Evolutionary conservation across 2,888 invertebrate species (phyloP), one percentile per base, ranked within the genome.

Genomic region (Unio delphinus): DNA sequence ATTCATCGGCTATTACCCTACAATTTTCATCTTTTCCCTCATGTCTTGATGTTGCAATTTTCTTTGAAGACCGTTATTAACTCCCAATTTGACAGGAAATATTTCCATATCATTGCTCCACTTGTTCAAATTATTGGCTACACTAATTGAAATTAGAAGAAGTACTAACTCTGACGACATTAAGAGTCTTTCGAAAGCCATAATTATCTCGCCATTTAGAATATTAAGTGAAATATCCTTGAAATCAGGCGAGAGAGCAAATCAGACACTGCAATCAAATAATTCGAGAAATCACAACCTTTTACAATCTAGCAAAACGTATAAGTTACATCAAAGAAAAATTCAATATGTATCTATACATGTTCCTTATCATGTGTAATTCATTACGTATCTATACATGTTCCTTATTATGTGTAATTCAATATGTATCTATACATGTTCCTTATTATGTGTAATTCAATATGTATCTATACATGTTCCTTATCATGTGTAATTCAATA

Each of bases 21-120:
- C 74, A 69, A 77, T 77, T 77, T 74, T 74, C 74, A 72, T 74
- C 74, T 72, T 69, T 67, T 60, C 64, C 70, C 61, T 67, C 73
- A 73, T 75, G 73, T 70, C 57, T 66, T 70, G 75, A 75, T 62
- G 65, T 70, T 65, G 68, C 73, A 73, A 75, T 75, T 67, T 45
- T 45, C 45, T 65, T 67, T 73, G 69, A 70, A 65, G 63, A 65
- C 68, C 61, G 62, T 70, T 70, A 75, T 75, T 75, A 70, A 20
- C 55, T 20, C 55, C 57, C 67, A 75, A 75, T 75, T 70, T 69
- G 75, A 67, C 75, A 75, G 73, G 73, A 73, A 75, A 70, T 71
- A 65, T 68, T 62, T 45, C 45, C 45, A 45, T 45, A 45, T 45
- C 45, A 45, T 45, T 45, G 45, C 45, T 45, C 45, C 45, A 45